phyloP scores from a whole-genome alignment of 2,113 vertebrate genomes.

The Hypomesus transpacificus region DNA sequence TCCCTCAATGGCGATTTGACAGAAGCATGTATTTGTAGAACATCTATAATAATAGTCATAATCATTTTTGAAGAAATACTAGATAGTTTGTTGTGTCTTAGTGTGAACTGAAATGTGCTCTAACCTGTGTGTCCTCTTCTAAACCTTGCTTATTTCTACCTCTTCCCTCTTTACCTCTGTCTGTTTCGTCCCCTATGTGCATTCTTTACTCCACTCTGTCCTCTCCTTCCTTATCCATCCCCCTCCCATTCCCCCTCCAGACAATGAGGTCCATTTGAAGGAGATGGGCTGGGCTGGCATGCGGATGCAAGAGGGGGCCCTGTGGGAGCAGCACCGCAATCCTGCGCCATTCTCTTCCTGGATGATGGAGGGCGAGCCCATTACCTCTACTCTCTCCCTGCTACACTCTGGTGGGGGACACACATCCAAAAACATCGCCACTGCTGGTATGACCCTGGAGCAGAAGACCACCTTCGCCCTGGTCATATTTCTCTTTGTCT shows the following conservation, averaged over 20 bases:
- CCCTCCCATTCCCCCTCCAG: slow-evolving; percentile 30
- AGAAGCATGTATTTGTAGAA: no score
- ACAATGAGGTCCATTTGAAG: slow-evolving; percentile 45
- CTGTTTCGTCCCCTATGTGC: no score
- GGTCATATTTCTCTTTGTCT: slow-evolving; percentile 80
- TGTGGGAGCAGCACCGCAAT: slow-evolving; percentile 52
- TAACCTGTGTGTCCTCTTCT: not conserved
- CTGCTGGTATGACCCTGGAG: slow-evolving; percentile 76
- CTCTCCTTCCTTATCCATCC: not conserved
- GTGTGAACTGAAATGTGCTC: no score
- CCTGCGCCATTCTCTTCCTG: slow-evolving; percentile 42
- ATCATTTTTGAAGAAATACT: no score
- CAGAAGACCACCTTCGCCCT: slow-evolving; percentile 82
- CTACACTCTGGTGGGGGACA: slow-evolving; percentile 66
- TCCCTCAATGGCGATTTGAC: no score
- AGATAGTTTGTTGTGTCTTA: no score
- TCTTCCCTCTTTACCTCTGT: not conserved
- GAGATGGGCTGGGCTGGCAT: slow-evolving; percentile 36
- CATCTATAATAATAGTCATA: no score
- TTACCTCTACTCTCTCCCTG: slow-evolving; percentile 48
- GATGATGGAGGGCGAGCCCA: slow-evolving; percentile 67
- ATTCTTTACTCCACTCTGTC: not conserved
- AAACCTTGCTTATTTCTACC: not conserved
- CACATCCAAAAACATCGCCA: slow-evolving; percentile 51
- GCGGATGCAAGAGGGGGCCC: slow-evolving; percentile 62